These are phyloP conservation scores for Eulithis testata DNA, from an alignment of 2,888 invertebrate genomes.

Conservation along the genomic window DNA sequence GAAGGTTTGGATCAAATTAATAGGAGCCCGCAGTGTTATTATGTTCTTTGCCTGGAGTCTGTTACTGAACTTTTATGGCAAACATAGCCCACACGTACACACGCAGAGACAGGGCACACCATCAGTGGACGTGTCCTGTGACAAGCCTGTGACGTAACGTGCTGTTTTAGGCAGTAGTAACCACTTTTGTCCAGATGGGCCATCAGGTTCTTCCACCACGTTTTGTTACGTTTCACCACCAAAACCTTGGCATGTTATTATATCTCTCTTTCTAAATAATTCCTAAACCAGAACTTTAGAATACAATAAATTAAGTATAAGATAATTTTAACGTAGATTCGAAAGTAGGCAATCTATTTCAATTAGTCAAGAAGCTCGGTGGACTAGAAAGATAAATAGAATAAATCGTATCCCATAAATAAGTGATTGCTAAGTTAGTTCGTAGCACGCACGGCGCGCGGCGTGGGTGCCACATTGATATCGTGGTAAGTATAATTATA, in stretches of 20 bases:
- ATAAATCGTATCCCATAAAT: slow-evolving; percentile 51
- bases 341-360: slow-evolving; percentile 17
- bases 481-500: slow-evolving; percentile 28
- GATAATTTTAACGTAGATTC: neutral
- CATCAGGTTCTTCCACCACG: no score
- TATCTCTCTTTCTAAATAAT: neutral
- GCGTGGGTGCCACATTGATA: slow-evolving; percentile 51
- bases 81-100: no score
- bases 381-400: slow-evolving; percentile 35
- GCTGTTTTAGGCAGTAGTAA: no score
- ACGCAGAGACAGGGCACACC: no score
- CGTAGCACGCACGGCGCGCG: slow-evolving; percentile 46
- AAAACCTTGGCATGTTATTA: neutral
- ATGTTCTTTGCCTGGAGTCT: neutral
- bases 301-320: neutral
- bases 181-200: no score
- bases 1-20: neutral
- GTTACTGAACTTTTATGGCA: no score
- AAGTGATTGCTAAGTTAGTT: slow-evolving; percentile 45
- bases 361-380: slow-evolving; percentile 24
- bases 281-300: neutral
- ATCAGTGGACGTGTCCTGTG: no score
- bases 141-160: no score
- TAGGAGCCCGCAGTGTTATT: neutral
- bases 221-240: no score